Conservation (phyloP, 2,113 vertebrate genomes). For the Panthera tigris region DNA sequence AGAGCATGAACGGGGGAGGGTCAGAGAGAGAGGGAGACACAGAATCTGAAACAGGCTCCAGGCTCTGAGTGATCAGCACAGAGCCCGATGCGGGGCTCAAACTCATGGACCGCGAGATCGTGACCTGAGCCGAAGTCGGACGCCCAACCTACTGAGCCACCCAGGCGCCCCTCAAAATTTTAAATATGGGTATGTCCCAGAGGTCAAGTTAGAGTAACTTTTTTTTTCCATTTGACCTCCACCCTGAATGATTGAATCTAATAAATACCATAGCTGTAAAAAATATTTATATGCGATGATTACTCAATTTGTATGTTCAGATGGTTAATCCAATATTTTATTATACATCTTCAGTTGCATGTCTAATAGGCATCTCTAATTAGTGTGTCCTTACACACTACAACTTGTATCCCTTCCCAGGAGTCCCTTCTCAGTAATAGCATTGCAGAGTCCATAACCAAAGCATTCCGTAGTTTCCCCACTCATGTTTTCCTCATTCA, state of each 20-base stretch:
- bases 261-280: not conserved
- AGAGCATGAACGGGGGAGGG: no score
- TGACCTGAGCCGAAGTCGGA: no score
- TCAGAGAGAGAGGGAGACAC: no score
- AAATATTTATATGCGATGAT: not conserved
- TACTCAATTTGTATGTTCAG: not conserved
- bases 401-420: not conserved
- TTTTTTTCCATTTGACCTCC: not conserved
- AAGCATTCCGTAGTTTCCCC: not conserved
- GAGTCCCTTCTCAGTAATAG: not conserved
- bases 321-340: not conserved
- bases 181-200: not conserved
- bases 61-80: no score
- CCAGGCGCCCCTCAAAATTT: not conserved
- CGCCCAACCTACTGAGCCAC: no score
- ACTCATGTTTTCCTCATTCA: not conserved
- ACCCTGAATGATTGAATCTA: not conserved
- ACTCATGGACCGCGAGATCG: no score
- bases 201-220: not conserved
- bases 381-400: not conserved
- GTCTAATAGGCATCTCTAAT: not conserved
- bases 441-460: not conserved
- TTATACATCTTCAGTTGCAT: not conserved
- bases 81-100: no score
- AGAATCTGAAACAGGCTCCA: no score